Percentiles rank a stretch among this genome's conserved stretches.
Conservation (phyloP, 2,888 invertebrate species). For the Venusia cambrica region DNA sequence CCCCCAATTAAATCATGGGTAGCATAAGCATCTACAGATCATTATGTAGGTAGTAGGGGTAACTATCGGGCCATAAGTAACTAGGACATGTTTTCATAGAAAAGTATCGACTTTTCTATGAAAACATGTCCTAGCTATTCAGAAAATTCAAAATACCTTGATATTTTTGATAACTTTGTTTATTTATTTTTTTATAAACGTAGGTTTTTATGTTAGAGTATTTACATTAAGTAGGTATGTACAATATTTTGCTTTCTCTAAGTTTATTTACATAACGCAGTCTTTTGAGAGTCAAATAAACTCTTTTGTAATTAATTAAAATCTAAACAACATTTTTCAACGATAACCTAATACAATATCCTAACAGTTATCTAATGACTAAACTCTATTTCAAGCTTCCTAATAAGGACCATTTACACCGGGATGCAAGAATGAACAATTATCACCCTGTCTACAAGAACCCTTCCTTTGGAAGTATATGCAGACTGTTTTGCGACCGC, state of each 20-base stretch:
- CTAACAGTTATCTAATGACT: too few species aligned
- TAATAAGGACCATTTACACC: slow-evolving; percentile 82
- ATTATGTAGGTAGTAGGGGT: too few species aligned
- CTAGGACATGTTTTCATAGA: too few species aligned
- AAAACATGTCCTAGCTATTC: too few species aligned
- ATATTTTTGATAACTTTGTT: slow-evolving; percentile 10
- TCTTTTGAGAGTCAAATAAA: slow-evolving; percentile 44
- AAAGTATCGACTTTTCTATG: too few species aligned
- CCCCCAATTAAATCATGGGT: too few species aligned
- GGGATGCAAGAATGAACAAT: slow-evolving; percentile 92
- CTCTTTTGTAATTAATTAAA: slow-evolving; percentile 22
- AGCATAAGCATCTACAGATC: too few species aligned
- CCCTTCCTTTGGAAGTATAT: slow-evolving; percentile 90
- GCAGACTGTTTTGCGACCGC: slow-evolving; percentile 83
- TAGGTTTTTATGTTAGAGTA: slow-evolving; percentile 15
- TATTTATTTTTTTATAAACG: slow-evolving; percentile 18
- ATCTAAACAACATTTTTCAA: slow-evolving; percentile 21
- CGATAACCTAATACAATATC: slow-evolving; percentile 13
- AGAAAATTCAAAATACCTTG: neutral
- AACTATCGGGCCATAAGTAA: too few species aligned
- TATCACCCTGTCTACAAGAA: slow-evolving; percentile 90
- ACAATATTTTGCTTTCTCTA: slow-evolving; percentile 33
- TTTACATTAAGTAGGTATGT: slow-evolving; percentile 31
- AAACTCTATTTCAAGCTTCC: slow-evolving; percentile 18
- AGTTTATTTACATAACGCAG: slow-evolving; percentile 49